Percentiles rank a stretch among this genome's conserved stretches.
These are phyloP conservation scores for Tolmerus cingulatus DNA, from an alignment of 2,888 invertebrate species.

Conservation along the genomic window DNA sequence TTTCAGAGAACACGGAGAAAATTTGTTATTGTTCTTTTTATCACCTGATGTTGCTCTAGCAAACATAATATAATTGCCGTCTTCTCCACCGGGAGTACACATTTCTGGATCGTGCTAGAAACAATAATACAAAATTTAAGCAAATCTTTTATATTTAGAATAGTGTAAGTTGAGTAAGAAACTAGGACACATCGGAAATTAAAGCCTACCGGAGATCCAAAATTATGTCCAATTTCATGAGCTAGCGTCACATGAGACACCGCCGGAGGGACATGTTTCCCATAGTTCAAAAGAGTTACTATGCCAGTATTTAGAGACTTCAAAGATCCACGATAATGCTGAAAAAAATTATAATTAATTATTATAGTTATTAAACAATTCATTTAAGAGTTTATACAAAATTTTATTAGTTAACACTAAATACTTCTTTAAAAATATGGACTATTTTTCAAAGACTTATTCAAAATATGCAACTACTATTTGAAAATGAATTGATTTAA, in stretches of 20 bases:
- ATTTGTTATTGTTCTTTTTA: constrained; percentile 96
- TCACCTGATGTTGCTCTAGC: constrained; percentile 98
- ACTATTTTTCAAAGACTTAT: too few relatives aligned
- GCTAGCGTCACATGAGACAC: constrained; percentile 98
- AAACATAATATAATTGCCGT: constrained; percentile 99
- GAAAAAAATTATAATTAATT: constrained; percentile 56
- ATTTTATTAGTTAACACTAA: too few relatives aligned
- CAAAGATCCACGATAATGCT: constrained; percentile 92
- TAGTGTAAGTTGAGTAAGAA: too few relatives aligned
- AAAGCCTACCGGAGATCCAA: constrained; percentile 89
- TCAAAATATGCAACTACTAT: too few relatives aligned
- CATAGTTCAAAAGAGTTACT: constrained; percentile 96
- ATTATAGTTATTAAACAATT: neutral
- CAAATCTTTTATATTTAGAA: neutral
- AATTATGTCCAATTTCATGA: constrained; percentile 99
- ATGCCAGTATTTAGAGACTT: constrained; percentile 98
- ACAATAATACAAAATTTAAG: neutral
- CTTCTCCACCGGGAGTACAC: constrained; percentile 93
- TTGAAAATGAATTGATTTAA: too few relatives aligned
- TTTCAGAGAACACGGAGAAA: constrained; percentile 92
- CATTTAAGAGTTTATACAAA: neutral
- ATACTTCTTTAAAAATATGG: too few relatives aligned
- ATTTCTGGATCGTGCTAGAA: constrained; percentile 91
- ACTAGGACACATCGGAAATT: neutral
- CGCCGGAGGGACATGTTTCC: constrained; percentile 96